These are phyloP conservation scores for Triops longicaudatus DNA, from an alignment of 1,140 invertebrate species.

Conservation along the genomic window DNA sequence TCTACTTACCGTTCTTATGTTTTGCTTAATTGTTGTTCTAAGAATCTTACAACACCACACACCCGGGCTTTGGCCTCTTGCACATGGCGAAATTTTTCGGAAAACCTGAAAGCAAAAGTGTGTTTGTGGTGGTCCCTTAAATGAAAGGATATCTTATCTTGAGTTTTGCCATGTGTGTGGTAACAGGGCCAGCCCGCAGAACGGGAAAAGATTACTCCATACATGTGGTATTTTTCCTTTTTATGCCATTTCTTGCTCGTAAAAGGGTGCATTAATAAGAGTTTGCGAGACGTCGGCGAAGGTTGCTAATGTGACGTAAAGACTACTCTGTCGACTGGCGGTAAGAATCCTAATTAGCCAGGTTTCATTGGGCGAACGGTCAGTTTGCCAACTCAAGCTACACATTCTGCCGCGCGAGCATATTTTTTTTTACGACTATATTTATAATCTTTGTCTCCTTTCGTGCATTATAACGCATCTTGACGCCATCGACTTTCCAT, in stretches of 20 bases:
- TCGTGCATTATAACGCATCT: neutral
- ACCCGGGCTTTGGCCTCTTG: neutral
- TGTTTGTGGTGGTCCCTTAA: neutral
- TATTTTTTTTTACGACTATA: neutral
- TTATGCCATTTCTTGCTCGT: neutral
- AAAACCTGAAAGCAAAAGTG: neutral
- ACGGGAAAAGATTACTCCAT: neutral
- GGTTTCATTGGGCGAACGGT: too few species aligned
- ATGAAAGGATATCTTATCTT: constrained; percentile 3
- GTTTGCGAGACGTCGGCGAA: neutral
- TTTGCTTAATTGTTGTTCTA: neutral
- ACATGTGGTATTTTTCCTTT: neutral
- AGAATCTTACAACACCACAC: neutral
- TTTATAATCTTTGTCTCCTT: neutral
- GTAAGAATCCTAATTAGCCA: too few species aligned
- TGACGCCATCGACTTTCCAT: neutral
- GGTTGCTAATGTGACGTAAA: neutral
- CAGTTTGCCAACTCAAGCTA: too few species aligned
- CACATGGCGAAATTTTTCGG: neutral
- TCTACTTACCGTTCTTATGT: neutral
- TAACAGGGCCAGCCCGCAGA: neutral
- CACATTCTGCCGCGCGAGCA: neutral
- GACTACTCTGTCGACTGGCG: neutral
- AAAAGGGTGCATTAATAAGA: neutral
- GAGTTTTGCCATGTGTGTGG: constrained; percentile 14